Conservation (phyloP, 53 echinoderm and acorn worm species). For the Arbacia lixula region DNA sequence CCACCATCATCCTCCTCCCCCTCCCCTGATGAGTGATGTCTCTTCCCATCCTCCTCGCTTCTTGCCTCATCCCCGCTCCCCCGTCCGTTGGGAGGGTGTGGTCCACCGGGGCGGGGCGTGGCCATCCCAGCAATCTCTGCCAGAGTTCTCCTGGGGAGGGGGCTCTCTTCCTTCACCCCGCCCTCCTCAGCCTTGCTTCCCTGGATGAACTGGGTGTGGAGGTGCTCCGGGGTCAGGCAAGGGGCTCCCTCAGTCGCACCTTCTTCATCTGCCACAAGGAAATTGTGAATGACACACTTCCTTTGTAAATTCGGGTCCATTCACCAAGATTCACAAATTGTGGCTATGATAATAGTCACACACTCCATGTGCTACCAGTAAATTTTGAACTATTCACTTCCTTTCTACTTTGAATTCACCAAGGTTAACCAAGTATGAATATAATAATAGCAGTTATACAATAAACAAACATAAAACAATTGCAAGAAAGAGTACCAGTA, state of each 20-base stretch:
- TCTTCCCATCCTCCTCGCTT: conserved; percentile 12
- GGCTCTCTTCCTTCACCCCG: neutral
- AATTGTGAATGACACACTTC: no score
- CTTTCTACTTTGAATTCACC: no score
- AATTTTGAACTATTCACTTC: no score
- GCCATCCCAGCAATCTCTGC: neutral
- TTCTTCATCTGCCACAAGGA: no score
- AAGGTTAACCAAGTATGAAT: no score
- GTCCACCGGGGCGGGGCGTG: neutral
- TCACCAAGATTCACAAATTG: no score
- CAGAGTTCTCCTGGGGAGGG: neutral
- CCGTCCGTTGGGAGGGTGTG: neutral
- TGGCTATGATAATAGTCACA: no score
- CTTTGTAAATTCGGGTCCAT: no score
- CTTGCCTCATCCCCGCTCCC: neutral
- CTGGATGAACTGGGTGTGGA: conserved; percentile 14
- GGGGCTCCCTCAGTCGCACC: conserved; percentile 27
- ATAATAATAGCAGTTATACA: no score
- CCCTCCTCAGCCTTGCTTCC: neutral
- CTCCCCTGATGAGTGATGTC: neutral
- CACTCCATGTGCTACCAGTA: no score
- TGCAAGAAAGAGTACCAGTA: no score
- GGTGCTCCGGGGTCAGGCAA: conserved; percentile 43
- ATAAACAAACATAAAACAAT: no score
- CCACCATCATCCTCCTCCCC: conserved; percentile 15